Evolutionary conservation across 2,797 vertebrate species (phyloP), one percentile per base, ranked within the genome.

Genomic region (Protosalanx chinensis): DNA sequence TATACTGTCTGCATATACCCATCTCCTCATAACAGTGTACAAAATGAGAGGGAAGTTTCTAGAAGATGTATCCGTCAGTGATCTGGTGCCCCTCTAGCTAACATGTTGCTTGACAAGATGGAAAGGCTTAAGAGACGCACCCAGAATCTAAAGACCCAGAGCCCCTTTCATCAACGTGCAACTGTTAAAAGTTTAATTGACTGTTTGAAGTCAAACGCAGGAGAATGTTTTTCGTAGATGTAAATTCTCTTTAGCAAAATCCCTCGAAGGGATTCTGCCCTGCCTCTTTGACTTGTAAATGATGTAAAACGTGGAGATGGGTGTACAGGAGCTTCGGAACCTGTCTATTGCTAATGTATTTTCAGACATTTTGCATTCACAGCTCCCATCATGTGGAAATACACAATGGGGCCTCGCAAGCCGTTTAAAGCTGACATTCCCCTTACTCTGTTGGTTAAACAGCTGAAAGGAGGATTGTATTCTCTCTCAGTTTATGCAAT

Each of bases 221-320:
- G 58, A 66, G 18, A 10, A 20, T 0, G 29, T 0, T 32, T 6
- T 57, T 27, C 23, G 51, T 49, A 71, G 68, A 56, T 64, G 67
- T 68, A 70, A 59, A 73, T 68, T 60, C 23, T 64, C 41, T 64
- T 27, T 57, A 56, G 41, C 56, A 32, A 62, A 66, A 18, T 46
- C 8, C 8, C 58, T 51, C 51, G 10, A 16, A 16, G 41, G n/a
- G 1, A 63, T 32, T 33, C 37, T n/a, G 27, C 16, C 62, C 63
- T 56, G 49, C 6, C 59, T 62, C 37, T 63, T 71, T 73, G 72
- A 75, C 67, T 72, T 69, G 60, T 63, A 72, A 75, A 72, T 74
- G 32, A 68, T 63, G 67, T 30, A 8, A n/a, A 64, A 68, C 27
- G 30, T 23, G 51, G 61, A 51, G 15, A 23, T 56, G 35, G 35